Conservation (phyloP, 2,113 vertebrate species). For the Phaethon lepturus region DNA sequence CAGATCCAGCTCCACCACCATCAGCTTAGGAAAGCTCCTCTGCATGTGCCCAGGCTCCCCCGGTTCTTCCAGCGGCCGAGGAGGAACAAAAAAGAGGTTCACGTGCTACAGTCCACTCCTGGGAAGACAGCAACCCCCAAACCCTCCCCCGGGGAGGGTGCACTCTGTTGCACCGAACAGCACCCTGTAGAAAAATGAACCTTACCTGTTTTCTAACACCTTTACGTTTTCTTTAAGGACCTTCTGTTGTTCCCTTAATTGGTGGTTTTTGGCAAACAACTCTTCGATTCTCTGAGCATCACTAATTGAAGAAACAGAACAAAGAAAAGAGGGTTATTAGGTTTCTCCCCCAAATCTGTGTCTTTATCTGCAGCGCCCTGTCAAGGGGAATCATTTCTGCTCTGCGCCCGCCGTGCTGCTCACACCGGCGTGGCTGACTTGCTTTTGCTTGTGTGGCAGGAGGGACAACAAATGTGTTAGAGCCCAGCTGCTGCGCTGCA, state of each 20-base stretch:
- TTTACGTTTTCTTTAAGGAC: conserved; percentile 91
- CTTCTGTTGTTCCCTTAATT: conserved; percentile 91
- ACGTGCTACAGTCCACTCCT: neutral
- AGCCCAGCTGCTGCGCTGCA: neutral
- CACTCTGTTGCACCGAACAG: rapidly evolving
- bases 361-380: neutral
- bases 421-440: neutral
- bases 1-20: neutral
- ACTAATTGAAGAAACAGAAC: conserved; percentile 58
- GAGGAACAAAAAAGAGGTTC: neutral
- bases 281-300: conserved; percentile 92
- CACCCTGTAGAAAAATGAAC: neutral
- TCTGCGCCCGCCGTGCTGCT: rapidly evolving
- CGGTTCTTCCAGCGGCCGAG: neutral
- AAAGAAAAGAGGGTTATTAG: neutral
- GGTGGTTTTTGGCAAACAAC: conserved; percentile 91
- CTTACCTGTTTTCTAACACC: conserved; percentile 92
- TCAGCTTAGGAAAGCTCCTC: neutral
- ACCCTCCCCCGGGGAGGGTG: neutral
- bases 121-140: neutral
- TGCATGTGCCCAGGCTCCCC: rapidly evolving
- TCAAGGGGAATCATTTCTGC: neutral
- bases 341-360: neutral
- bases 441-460: neutral
- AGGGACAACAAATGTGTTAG: neutral